Evolutionary conservation across 2,797 vertebrate genomes (phyloP), one percentile per base, ranked within the genome.

Genomic region (Hippopotamyrus pictus): DNA sequence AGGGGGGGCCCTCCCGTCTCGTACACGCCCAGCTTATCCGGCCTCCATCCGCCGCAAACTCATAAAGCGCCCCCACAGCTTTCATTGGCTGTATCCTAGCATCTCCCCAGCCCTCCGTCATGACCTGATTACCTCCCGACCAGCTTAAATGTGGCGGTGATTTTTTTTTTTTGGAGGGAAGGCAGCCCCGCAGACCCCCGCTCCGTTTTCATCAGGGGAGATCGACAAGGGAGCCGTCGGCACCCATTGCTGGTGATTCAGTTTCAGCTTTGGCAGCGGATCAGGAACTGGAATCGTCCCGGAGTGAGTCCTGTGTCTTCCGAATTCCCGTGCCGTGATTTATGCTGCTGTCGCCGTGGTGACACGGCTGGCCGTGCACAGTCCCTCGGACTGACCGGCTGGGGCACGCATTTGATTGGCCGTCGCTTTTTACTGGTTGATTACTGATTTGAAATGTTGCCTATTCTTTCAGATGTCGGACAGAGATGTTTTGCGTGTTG

Each of bases 241-340:
- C 86, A 90, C 90, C 86, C 86, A 89, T 82, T 85, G 41, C 14
- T 14, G 76, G 41, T 37, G 46, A 89, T 90, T 91, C 90, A 86
- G 37, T 88, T 69, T 85, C 82, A 87, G 88, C 91, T 48, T 65
- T 87, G 54, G 41, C 69, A 84, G 90, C 89, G n/a, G 89, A 88
- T 89, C 85, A 89, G 88, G 46, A 86, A 88, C 69, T 86, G 82
- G 22, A 59, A 88, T 9, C 17, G 65, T 33, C 89, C 90, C 44
- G 83, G 89, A 90, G 91, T 87, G 53, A 51, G 41, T 90, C 62
- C 90, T 53, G 85, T 89, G 84, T 88, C 57, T 91, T 90, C 14
- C 17, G 12, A 37, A 73, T 91, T 92, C 93, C 88, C 91, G 92
- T 93, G 91, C 91, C 93, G 90, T 90, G 91, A 89, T 29, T 92